Base-by-base conservation (phyloP, 2,888 invertebrate genomes). In the Conchocele bisecta region DNA sequence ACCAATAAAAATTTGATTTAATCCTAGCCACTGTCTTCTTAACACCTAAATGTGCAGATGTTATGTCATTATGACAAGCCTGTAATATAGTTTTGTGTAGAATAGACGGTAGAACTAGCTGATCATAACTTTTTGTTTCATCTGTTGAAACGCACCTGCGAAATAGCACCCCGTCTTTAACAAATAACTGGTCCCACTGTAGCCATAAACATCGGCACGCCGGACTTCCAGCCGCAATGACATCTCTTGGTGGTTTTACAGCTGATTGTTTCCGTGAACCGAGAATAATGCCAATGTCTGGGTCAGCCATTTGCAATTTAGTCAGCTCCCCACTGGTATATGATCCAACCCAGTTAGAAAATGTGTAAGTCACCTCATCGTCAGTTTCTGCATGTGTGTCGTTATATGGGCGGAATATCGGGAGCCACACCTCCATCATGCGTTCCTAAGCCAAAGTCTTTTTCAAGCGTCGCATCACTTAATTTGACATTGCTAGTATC, bases 131-230 rank as follows among this genome's bases (percentile, higher is more conserved):
- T 28, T 50, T 28, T 3, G 50, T 28, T 3, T 31, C 50, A 13
- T 17, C 17, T 39, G 4, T 17, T n/a, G 28, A 28, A 11, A 41
- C 35, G 15, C 35, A 46, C 35, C 37, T 41, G 7, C 29, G 42
- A 17, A 58, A 66, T 6, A 66, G 41, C 6, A 66, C 53, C 13
- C 66, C 59, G 28, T 51, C 42, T n/a, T 37, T 17, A 15, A 65
- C 24, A 37, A 24, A 29, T 17, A 59, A 33, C 13, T 33, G 39
- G 7, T 51, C 37, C 66, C 59, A 66, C 35, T 53, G 29, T 20
- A 41, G 17, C 66, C 59, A 66, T 24, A 66, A 13, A 31, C 51
- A 26, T 50, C 58, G 50, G 3, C 41, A 17, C 17, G 15, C 58
- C 9, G 53, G 35, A 22, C 39, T 35, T n/a, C 17, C 15, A 15